phyloP scores from a whole-genome alignment of 2,888 invertebrate species.

The Metacarcinus magister region DNA sequence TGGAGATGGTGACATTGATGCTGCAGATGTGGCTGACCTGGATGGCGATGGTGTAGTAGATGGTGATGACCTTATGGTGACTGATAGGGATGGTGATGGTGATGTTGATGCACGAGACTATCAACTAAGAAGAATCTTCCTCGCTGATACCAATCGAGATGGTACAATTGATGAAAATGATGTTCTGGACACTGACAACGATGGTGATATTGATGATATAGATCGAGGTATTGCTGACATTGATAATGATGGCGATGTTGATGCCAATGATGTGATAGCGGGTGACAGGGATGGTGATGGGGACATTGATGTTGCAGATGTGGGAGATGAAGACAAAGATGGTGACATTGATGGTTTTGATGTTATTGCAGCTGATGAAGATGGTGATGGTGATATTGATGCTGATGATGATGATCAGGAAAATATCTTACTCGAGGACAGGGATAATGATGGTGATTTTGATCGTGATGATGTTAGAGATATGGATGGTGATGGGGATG shows the following conservation, averaged over 20 bases:
- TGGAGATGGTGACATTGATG: slow-evolving; percentile 82
- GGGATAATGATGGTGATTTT: slow-evolving; percentile 79
- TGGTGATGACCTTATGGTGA: slow-evolving; percentile 79
- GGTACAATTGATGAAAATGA: slow-evolving; percentile 73
- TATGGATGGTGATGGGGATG: slow-evolving; percentile 81
- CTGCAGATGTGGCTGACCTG: slow-evolving; percentile 79
- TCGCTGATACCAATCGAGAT: slow-evolving; percentile 80
- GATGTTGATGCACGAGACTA: slow-evolving; percentile 81
- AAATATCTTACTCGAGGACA: slow-evolving; percentile 73
- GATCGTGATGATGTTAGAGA: slow-evolving; percentile 79
- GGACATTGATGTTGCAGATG: slow-evolving; percentile 80
- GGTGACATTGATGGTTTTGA: slow-evolving; percentile 80
- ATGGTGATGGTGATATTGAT: slow-evolving; percentile 82
- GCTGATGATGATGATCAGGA: slow-evolving; percentile 81
- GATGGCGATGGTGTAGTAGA: slow-evolving; percentile 81
- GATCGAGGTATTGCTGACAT: slow-evolving; percentile 78
- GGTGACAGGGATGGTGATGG: slow-evolving; percentile 81
- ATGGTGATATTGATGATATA: slow-evolving; percentile 79
- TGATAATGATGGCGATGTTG: slow-evolving; percentile 78
- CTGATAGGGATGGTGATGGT: slow-evolving; percentile 81
- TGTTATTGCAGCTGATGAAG: slow-evolving; percentile 79
- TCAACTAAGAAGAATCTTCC: slow-evolving; percentile 63
- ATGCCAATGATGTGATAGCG: slow-evolving; percentile 75
- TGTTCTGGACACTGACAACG: slow-evolving; percentile 76
- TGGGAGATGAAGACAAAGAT: slow-evolving; percentile 80